Percentiles rank a stretch among this genome's conserved stretches.
phyloP scores from a whole-genome alignment of 2,888 invertebrate genomes.

The Rugalucina vietnamica region DNA sequence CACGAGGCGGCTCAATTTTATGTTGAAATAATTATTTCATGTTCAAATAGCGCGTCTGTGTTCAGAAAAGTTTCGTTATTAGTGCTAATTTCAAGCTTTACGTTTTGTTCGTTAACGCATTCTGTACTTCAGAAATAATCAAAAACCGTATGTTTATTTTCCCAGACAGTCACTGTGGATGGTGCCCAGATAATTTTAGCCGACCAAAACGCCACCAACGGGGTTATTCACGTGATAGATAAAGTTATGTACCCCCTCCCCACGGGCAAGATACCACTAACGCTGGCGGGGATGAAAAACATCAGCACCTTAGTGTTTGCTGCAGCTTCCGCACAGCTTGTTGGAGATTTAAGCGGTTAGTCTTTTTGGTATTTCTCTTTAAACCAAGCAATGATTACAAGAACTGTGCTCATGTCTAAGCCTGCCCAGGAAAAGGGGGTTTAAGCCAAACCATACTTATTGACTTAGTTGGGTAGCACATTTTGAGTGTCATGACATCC shows the following conservation, averaged over 20 bases:
- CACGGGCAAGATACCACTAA: conserved; percentile 43
- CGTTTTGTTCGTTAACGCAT: neutral
- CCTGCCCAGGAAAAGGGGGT: neutral
- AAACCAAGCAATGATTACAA: neutral
- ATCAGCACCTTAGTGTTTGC: conserved; percentile 61
- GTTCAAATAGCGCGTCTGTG: no score
- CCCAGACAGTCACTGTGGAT: conserved; percentile 59
- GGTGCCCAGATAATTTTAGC: conserved; percentile 58
- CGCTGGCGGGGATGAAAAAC: conserved; percentile 30
- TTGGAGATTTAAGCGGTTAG: conserved; percentile 53
- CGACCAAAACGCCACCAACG: conserved; percentile 64
- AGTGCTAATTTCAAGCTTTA: neutral
- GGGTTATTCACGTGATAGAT: conserved; percentile 65
- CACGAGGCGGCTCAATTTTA: neutral
- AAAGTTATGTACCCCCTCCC: conserved; percentile 67
- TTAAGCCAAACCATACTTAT: neutral
- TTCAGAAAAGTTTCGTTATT: neutral
- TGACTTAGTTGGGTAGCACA: neutral
- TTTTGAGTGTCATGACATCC: no score
- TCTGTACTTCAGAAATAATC: neutral
- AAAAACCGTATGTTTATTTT: neutral
- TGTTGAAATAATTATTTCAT: neutral
- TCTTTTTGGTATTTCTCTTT: neutral
- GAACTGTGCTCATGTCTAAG: neutral
- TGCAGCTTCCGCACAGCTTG: conserved; percentile 49